Percentiles rank a stretch among this genome's conserved stretches.
These are phyloP conservation scores for Crotalus helleri DNA, from an alignment of 2,113 vertebrate species.

Conservation along the genomic window DNA sequence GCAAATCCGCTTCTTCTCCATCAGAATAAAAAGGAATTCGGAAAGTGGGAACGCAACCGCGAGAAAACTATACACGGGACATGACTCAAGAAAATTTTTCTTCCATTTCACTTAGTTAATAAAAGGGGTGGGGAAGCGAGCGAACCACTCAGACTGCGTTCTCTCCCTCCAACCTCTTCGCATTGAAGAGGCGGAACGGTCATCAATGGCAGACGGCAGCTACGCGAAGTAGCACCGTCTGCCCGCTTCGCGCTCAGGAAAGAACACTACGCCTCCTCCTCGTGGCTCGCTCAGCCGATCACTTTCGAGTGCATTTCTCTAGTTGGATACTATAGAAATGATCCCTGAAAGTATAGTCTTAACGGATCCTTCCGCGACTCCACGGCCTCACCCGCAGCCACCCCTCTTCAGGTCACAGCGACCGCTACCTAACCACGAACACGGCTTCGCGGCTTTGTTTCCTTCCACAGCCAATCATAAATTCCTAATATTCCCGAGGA, in stretches of 20 bases:
- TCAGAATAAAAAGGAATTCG: too few relatives aligned
- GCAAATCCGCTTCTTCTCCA: too few relatives aligned
- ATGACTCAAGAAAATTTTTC: not conserved
- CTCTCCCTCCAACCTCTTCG: constrained; percentile 19
- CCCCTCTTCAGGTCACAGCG: accelerated
- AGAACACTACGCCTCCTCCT: constrained; percentile 36
- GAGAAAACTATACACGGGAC: too few relatives aligned
- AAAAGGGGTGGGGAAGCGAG: accelerated
- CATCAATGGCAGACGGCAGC: constrained; percentile 28
- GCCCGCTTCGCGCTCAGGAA: constrained; percentile 47
- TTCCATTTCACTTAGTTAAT: not conserved
- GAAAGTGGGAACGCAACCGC: too few relatives aligned
- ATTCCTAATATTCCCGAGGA: accelerated
- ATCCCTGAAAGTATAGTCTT: constrained; percentile 52
- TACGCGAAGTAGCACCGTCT: not conserved
- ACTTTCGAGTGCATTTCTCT: constrained; percentile 34
- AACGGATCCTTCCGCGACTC: accelerated
- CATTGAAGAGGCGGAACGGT: not conserved
- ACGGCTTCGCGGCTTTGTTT: accelerated
- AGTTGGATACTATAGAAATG: constrained; percentile 54
- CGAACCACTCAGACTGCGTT: constrained; percentile 50
- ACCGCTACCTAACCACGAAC: not conserved
- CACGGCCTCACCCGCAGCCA: accelerated
- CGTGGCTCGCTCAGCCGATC: constrained; percentile 27
- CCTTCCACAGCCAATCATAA: accelerated